Base-by-base conservation (phyloP, 2,113 vertebrate genomes). In the Saguinus midas region DNA sequence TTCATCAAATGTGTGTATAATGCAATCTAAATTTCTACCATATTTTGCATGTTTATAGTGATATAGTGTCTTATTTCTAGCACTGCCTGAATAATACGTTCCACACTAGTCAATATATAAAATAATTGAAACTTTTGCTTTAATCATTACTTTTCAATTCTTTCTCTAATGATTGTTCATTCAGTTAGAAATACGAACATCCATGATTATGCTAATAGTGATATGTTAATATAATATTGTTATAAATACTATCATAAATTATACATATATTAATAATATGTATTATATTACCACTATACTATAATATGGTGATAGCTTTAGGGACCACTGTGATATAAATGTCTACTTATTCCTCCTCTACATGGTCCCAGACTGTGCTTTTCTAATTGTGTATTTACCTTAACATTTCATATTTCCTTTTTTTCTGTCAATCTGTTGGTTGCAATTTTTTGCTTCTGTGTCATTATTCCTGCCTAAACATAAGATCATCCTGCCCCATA, bases 151-250 rank as follows among this genome's bases (percentile, higher is more conserved):
- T 75, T 55, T 75, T 87, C 79, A 68, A 80, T 87, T 90, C 14
- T 93, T 88, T 80, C 21, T 78, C 16, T 48, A 93, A 70, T 91
- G 90, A 87, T 16, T 72, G 18, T 35, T 93, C 32, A 93, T 93
- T 95, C 50, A 79, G 17, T 90, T 95, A 92, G 35, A 89, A 96
- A 90, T 72, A 78, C n/a, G n/a, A 88, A 23, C 20, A 96, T 45
- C 5, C 11, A 82, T 4, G 35, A 85, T 93, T 79, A 87, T 52
- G 50, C 66, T 94, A 83, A 82, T 3, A 61, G 37, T 87, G 82
- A 73, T 20, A 25, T 6, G 55, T 48, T 29, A 84, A 50, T 73
- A 81, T n/a, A 96, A 72, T 48, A 96, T 25, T 58, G n/a, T 75
- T 82, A 79, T 73, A 75, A 86, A 72, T 80, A 75, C 18, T 35